A percentile compares a stretch with the other conserved stretches of the same genome.
These are phyloP conservation scores for Sebastes taczanowskii DNA, from an alignment of 2,797 vertebrate species.

Conservation along the genomic window DNA sequence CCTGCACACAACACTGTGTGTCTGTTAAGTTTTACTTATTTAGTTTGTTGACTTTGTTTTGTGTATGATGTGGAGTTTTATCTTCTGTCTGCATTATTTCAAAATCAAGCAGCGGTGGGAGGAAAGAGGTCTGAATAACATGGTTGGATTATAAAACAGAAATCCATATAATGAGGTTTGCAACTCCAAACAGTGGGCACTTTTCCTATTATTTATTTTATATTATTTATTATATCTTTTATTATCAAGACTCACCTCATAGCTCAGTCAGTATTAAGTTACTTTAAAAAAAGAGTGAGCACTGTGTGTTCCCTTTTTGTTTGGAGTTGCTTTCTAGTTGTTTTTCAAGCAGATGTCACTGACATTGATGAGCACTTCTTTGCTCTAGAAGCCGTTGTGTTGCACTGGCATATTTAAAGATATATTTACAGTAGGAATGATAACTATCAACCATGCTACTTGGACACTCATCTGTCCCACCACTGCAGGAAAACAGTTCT, in stretches of 20 bases:
- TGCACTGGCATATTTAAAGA: neutral
- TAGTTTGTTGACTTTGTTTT: constrained; percentile 7
- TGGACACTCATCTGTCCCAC: neutral
- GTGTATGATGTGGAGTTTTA: constrained; percentile 25
- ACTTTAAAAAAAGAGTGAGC: neutral
- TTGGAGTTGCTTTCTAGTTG: neutral
- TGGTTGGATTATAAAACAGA: neutral
- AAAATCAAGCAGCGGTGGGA: constrained; percentile 9
- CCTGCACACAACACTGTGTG: neutral
- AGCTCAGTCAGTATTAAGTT: neutral
- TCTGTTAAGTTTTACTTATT: neutral
- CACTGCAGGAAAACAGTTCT: neutral
- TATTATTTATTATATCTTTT: neutral
- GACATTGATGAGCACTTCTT: neutral
- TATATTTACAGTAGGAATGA: neutral
- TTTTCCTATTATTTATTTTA: neutral
- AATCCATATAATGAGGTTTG: neutral
- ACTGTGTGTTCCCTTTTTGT: neutral
- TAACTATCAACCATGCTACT: constrained; percentile 13
- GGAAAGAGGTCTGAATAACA: constrained; percentile 6
- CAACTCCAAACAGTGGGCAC: neutral
- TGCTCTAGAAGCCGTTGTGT: neutral
- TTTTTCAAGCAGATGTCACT: neutral
- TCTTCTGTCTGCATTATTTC: neutral
- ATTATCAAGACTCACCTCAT: neutral